Percentiles rank a stretch among this genome's conserved stretches.
Evolutionary conservation across 2,888 invertebrate genomes (phyloP).

Genomic region (Pycnomerus fuliginosus): DNA sequence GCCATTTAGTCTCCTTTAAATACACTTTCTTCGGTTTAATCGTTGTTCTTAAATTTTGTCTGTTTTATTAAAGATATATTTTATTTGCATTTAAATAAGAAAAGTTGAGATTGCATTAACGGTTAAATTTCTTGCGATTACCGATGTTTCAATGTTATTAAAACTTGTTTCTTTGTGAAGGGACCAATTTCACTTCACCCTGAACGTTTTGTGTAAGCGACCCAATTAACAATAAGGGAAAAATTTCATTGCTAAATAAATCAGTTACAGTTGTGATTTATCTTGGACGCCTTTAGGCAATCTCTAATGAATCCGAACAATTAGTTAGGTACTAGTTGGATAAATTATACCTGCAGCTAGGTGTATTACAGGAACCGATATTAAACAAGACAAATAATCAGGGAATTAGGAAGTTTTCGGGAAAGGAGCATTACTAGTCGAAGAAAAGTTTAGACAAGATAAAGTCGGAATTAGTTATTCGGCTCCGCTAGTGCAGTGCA

Average conservation of each 20-base stretch:
- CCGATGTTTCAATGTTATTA: conserved; percentile 20
- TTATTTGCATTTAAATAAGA: conserved; percentile 28
- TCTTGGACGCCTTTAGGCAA: background rate
- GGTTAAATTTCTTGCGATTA: conserved; percentile 19
- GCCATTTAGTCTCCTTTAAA: conserved; percentile 17
- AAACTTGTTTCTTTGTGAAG: conserved; percentile 11
- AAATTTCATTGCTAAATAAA: conserved; percentile 7
- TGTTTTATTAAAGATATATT: conserved; percentile 24
- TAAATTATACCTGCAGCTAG: no score
- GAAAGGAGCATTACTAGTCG: conserved; percentile 10
- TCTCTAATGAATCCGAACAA: background rate
- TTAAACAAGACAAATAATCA: conserved; percentile 15
- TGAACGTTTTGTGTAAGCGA: conserved; percentile 9
- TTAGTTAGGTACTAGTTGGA: background rate
- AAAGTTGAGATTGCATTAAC: conserved; percentile 24
- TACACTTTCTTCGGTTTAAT: conserved; percentile 15
- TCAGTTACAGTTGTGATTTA: conserved; percentile 1
- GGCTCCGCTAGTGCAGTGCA: conserved; percentile 7
- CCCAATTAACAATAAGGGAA: conserved; percentile 12
- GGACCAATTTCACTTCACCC: conserved; percentile 9
- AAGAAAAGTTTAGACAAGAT: conserved; percentile 15
- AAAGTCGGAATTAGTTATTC: conserved; percentile 18
- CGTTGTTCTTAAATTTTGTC: conserved; percentile 22
- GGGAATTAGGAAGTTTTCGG: conserved; percentile 8
- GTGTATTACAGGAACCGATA: conserved; percentile 1